Evolutionary conservation across 2,797 vertebrate species (phyloP).

Genomic region (Thunnus albacares): DNA sequence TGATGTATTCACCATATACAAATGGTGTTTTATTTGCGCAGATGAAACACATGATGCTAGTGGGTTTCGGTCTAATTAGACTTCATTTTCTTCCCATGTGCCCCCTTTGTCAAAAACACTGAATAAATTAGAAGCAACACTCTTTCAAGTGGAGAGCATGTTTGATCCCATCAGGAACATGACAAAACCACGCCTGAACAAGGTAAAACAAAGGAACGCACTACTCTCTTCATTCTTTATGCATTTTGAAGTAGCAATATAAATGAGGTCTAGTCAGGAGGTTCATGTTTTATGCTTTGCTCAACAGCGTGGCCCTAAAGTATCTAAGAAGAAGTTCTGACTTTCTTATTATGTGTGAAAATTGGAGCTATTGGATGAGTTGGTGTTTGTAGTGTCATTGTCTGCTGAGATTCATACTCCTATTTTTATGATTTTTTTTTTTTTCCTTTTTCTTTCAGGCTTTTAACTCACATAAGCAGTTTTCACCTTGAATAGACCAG

Average conservation of each 20-base stretch:
- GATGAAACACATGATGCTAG: conserved; percentile 1
- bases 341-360: conserved; percentile 23
- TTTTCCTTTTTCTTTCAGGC: neutral
- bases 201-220: conserved; percentile 7
- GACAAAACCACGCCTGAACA: conserved; percentile 21
- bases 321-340: conserved; percentile 6
- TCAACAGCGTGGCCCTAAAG: neutral
- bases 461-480: conserved; percentile 48
- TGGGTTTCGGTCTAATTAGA: conserved; percentile 16
- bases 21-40: neutral
- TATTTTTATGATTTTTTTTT: neutral
- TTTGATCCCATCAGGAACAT: conserved; percentile 49
- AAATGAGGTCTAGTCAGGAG: conserved; percentile 18
- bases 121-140: conserved; percentile 28
- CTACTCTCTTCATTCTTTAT: neutral
- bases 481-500: conserved; percentile 44
- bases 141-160: conserved; percentile 22
- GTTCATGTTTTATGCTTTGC: conserved; percentile 16
- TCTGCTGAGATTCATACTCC: conserved; percentile 24
- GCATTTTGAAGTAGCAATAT: conserved; percentile 15
- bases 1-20: neutral
- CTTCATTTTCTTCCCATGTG: conserved; percentile 8
- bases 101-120: conserved; percentile 12
- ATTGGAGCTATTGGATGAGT: conserved; percentile 12
- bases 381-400: conserved; percentile 29